phyloP scores from a whole-genome alignment of 2,797 vertebrate species.

The Orestias chungarensis region DNA sequence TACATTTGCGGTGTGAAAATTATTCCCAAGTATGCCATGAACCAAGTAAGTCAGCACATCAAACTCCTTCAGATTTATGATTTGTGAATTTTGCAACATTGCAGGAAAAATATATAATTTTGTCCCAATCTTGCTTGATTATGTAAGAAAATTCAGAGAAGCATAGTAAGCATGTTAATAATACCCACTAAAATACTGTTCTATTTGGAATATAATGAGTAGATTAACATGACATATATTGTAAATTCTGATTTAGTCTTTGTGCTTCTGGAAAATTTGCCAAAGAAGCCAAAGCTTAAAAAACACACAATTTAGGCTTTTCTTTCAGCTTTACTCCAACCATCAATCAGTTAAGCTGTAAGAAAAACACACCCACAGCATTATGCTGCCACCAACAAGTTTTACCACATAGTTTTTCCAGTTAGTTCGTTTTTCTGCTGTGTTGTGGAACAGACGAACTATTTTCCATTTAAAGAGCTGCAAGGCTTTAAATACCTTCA shows the following conservation, averaged over 20 bases:
- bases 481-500: background rate
- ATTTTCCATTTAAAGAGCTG: background rate
- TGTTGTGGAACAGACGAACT: too few relatives aligned
- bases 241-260: too few relatives aligned
- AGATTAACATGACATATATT: too few relatives aligned
- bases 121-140: background rate
- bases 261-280: too few relatives aligned
- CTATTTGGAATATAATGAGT: too few relatives aligned
- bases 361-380: background rate
- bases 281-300: too few relatives aligned
- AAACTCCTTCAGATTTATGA: background rate
- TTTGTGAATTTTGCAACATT: background rate
- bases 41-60: constrained; percentile 81
- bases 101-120: background rate
- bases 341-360: background rate
- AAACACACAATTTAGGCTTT: too few relatives aligned
- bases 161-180: too few relatives aligned
- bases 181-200: too few relatives aligned
- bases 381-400: background rate
- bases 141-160: background rate
- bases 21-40: constrained; percentile 87
- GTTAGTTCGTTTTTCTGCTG: too few relatives aligned
- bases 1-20: constrained; percentile 80
- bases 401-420: too few relatives aligned
- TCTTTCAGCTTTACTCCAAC: background rate